These are phyloP conservation scores for Lissocephala sabroskyi DNA, from an alignment of 2,888 invertebrate genomes.

Conservation along the genomic window DNA sequence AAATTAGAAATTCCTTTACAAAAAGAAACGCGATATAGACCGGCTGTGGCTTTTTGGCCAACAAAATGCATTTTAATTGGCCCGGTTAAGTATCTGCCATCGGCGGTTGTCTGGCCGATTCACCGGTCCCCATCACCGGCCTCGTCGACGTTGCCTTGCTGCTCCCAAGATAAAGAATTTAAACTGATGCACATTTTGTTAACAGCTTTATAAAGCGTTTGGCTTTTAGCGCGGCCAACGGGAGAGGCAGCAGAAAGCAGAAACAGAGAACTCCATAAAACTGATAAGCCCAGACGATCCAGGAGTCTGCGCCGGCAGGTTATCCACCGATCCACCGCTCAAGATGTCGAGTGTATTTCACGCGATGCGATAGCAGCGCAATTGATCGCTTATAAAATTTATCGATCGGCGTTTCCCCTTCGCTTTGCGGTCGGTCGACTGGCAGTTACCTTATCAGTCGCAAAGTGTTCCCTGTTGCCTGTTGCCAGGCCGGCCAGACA, in stretches of 20 bases:
- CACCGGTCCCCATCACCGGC: too few species aligned
- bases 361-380: slow-evolving; percentile 59
- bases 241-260: slow-evolving; percentile 7
- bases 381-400: slow-evolving; percentile 68
- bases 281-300: slow-evolving; percentile 52
- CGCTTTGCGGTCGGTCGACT: too few species aligned
- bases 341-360: slow-evolving; percentile 42
- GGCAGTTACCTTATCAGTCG: slow-evolving; percentile 1
- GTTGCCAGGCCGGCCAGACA: background rate
- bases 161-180: slow-evolving; percentile 62
- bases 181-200: slow-evolving; percentile 70
- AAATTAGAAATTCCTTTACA: background rate
- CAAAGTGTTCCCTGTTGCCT: background rate
- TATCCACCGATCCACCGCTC: background rate
- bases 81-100: slow-evolving; percentile 44
- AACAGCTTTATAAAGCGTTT: slow-evolving; percentile 67
- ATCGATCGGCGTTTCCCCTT: slow-evolving; percentile 44
- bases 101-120: slow-evolving; percentile 25
- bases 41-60: too few species aligned
- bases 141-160: too few species aligned
- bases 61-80: slow-evolving; percentile 70
- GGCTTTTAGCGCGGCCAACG: slow-evolving; percentile 41
- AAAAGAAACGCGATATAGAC: too few species aligned
- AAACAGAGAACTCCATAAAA: slow-evolving; percentile 47
- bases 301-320: too few species aligned